Evolutionary conservation across 2,113 vertebrate species (phyloP), one percentile per base, ranked within the genome.

Genomic region (Chionomys nivalis): DNA sequence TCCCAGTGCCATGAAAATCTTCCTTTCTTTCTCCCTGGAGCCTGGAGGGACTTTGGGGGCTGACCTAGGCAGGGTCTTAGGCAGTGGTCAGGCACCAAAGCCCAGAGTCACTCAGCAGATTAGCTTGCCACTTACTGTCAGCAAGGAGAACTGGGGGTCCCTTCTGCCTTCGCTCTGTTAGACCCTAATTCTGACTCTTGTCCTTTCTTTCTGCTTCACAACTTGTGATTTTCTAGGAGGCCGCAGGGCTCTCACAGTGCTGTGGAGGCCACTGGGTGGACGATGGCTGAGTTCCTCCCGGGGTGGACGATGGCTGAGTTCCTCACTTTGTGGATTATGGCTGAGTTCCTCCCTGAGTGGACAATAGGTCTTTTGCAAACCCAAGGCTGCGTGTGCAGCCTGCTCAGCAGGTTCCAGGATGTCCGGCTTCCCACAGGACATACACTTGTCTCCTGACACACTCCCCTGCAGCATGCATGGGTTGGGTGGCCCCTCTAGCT

Each of bases 191-290:
- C 68, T 11, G 12, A 19, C 31, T 17, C 0, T 5, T 49, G 47
- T 72, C 7, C 65, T 66, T 31, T 47, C 21, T 81, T 66, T 73
- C 21, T 11, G 36, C 19, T 24, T 47, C 3, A 16, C n/a, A 66
- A 61, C 26, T 3, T 10, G 58, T 26, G 11, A 33, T 49, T 83
- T 65, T 21, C n/a, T 31, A 63, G 78, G 0, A 31, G 44, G 10
- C n/a, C 49, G 7, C 0, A 1, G 72, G 4, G 44, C 17, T 47
- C 14, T 58, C 14, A n/a, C 4, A 3, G 4, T 0, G 58, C 21
- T 58, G 58, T 58, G 55, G 55, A 58, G 55, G 58, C 19, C 58
- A 58, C 58, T 58, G 16, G 26, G 36, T 12, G 52, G 52, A 5
- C 52, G 52, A 55, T 55, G 52, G 13, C 52, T 49, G 47, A 49